Evolutionary conservation across 2,113 vertebrate species (phyloP), one percentile per base, ranked within the genome.

Genomic region (Penelope pileata): DNA sequence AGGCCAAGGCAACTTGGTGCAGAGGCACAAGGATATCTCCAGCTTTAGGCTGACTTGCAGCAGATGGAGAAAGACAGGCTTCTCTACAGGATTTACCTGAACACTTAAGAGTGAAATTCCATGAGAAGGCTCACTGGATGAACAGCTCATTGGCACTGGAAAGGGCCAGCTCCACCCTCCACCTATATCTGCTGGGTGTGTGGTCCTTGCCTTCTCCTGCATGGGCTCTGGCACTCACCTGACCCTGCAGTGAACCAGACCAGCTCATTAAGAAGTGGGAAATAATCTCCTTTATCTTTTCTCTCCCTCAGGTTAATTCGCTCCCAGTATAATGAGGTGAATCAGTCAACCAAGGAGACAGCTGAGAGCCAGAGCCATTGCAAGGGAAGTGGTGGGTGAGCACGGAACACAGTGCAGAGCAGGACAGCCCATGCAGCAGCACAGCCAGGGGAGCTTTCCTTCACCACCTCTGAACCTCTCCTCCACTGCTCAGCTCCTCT

Each of bases 361-460:
- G 60, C n/a, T 74, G 60, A 91, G 42, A 50, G 24, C 15, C 40
- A 43, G 19, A 34, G 50, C 19, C 54, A 34, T 21, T 69, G 56
- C 21, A 22, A 86, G 54, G 63, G 29, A 51, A 80, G 54, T 0
- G 7, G 5, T 27, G 70, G 29, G 12, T 23, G 45, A 7, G 24
- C 6, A 6, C 7, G 24, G 18, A 60, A 8, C 34, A 43, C 19
- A 0, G 0, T 10, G 16, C 45, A 50, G 12, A 78, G 59, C 11
- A 4, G 51, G 69, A 32, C 10, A 29, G 43, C 22, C 38, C 1
- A 4, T 27, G n/a, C 24, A 81, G 54, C 43, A 86, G 67, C 77
- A 80, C 16, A 17, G 24, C 6, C 12, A 75, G 56, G 30, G 63
- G 21, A 62, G 38, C 62, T 78, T 11, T 64, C 48, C 21, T 36